A percentile compares a stretch with the other conserved stretches of the same genome.
phyloP scores from a whole-genome alignment of 2,797 vertebrate species.

The Microctenopoma stevenorrisi region DNA sequence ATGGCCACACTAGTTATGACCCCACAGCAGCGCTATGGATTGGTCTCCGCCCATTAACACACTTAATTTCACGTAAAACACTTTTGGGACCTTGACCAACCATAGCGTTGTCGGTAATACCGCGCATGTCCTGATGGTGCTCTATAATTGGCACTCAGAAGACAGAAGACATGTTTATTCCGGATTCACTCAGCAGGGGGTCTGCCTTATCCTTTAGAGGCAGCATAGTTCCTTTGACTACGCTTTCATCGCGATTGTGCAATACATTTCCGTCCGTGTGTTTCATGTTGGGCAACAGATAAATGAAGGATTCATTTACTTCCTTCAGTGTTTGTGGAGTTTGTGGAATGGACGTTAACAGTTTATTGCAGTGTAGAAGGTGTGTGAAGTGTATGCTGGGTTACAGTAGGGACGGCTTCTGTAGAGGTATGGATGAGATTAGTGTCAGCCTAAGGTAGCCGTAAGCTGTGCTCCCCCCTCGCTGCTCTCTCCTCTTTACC shows the following conservation, averaged over 20 bases:
- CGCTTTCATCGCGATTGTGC: slow-evolving; percentile 22
- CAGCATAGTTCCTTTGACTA: neutral
- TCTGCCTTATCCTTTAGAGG: slow-evolving; percentile 29
- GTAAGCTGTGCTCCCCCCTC: slow-evolving; percentile 52
- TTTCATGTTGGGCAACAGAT: slow-evolving; percentile 13
- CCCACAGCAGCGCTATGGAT: slow-evolving; percentile 31
- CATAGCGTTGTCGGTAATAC: slow-evolving; percentile 33
- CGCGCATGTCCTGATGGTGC: slow-evolving; percentile 41
- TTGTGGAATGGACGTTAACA: slow-evolving; percentile 15
- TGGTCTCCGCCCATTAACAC: slow-evolving; percentile 49
- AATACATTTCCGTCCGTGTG: neutral
- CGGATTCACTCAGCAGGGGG: slow-evolving; percentile 45
- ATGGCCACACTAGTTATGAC: slow-evolving; percentile 34
- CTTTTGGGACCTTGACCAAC: slow-evolving; percentile 35
- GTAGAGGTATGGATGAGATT: slow-evolving; percentile 48
- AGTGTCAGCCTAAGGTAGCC: slow-evolving; percentile 59
- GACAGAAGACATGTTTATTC: slow-evolving; percentile 49
- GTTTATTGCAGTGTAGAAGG: slow-evolving; percentile 37
- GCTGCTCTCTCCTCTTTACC: slow-evolving; percentile 60
- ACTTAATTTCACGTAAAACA: slow-evolving; percentile 51
- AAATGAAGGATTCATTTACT: neutral
- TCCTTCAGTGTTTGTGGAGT: slow-evolving; percentile 8
- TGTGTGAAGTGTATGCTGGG: slow-evolving; percentile 26
- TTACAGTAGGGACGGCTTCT: slow-evolving; percentile 44
- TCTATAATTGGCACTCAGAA: slow-evolving; percentile 44